Percentiles rank a stretch among this genome's conserved stretches.
Conservation (phyloP, 2,797 vertebrate species). For the Aldrovandia affinis region DNA sequence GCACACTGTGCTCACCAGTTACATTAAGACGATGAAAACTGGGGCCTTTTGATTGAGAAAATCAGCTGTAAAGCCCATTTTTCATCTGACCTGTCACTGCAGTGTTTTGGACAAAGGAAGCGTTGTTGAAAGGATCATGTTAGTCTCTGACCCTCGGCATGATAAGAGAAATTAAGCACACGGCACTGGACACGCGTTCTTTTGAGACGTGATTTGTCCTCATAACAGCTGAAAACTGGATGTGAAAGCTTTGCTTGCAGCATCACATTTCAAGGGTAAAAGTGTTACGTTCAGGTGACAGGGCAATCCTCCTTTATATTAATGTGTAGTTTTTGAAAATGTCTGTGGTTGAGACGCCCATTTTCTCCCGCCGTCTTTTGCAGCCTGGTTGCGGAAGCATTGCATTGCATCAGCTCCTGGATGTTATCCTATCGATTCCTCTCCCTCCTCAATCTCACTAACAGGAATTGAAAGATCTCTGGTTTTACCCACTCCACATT, state of each 20-base stretch:
- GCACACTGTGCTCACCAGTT: no score
- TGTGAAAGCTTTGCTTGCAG: not conserved
- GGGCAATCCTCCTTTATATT: constrained; percentile 25
- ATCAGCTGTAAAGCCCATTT: constrained; percentile 3
- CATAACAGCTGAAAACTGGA: not conserved
- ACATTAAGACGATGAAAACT: not conserved
- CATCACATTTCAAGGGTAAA: not conserved
- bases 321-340: constrained; percentile 23
- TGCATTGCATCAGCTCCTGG: not conserved
- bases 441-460: constrained; percentile 26
- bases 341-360: not conserved
- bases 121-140: not conserved
- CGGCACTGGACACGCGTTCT: not conserved
- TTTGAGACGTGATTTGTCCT: not conserved
- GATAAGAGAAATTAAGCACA: not conserved
- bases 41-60: not conserved
- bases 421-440: constrained; percentile 24
- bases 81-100: not conserved
- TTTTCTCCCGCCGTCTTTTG: constrained; percentile 30
- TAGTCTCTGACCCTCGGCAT: not conserved
- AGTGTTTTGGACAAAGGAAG: not conserved
- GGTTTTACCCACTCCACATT: not conserved
- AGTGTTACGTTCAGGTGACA: not conserved
- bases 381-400: not conserved
- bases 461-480: constrained; percentile 17